These are phyloP conservation scores for Alauda arvensis DNA, from an alignment of 2,797 vertebrate species.

Conservation along the genomic window DNA sequence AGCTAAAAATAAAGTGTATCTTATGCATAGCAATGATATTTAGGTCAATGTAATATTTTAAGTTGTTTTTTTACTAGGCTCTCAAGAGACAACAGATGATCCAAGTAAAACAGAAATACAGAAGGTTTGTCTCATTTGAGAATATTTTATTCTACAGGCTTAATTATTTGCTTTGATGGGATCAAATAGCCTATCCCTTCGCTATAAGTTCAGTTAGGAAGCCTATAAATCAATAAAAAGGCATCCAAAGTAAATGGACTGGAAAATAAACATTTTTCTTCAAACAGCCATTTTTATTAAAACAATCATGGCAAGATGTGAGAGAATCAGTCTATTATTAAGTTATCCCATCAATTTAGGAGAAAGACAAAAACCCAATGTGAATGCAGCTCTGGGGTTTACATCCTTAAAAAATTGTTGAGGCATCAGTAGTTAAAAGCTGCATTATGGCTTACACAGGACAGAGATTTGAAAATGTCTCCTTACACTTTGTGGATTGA, in stretches of 20 bases:
- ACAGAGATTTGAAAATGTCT: not conserved
- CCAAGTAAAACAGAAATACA: not conserved
- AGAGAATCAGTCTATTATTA: not conserved
- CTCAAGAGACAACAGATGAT: not conserved
- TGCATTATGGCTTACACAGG: not conserved
- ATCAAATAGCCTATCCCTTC: not conserved
- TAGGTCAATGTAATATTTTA: not conserved
- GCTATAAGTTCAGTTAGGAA: not conserved
- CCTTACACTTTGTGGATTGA: not conserved
- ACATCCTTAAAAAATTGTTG: not conserved
- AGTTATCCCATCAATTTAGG: not conserved
- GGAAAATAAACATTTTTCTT: not conserved
- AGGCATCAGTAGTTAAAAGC: not conserved
- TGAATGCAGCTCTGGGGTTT: not conserved
- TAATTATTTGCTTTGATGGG: not conserved
- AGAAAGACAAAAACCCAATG: not conserved
- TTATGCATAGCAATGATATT: not conserved
- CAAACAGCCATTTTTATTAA: not conserved
- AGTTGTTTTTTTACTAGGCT: not conserved
- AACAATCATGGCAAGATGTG: not conserved
- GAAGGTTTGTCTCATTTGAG: not conserved
- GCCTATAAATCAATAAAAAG: not conserved
- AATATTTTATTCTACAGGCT: not conserved
- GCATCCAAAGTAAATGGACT: not conserved
- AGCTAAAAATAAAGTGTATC: not conserved